phyloP scores from a whole-genome alignment of 2,113 vertebrate genomes.

The Stomatorhinus ivindoensis region DNA sequence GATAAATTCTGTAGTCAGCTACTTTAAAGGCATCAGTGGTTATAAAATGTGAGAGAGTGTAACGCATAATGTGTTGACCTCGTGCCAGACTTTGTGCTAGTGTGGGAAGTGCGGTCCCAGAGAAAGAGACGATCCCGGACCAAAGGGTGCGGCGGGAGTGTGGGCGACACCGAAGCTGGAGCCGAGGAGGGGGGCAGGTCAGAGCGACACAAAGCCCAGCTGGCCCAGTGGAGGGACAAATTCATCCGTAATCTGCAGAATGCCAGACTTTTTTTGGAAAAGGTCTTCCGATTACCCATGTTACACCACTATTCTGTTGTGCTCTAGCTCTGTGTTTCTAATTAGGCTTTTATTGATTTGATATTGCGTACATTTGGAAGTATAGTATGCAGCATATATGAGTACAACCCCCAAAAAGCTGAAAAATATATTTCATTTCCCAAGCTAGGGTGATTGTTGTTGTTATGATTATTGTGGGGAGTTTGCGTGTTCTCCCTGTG shows the following conservation, averaged over 20 bases:
- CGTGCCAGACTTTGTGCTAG: constrained; percentile 60
- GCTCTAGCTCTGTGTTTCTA: no score
- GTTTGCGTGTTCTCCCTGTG: no score
- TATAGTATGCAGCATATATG: background rate
- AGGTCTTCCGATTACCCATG: constrained; percentile 39
- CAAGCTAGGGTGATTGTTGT: background rate
- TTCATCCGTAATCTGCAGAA: constrained; percentile 55
- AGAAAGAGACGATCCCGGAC: constrained; percentile 44
- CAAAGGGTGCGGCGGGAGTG: constrained; percentile 18
- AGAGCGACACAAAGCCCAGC: constrained; percentile 45
- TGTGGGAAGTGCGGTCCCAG: constrained; percentile 61
- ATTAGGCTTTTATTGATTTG: background rate
- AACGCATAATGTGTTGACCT: background rate
- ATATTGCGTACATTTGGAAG: background rate
- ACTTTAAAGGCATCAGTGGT: background rate
- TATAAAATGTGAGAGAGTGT: background rate
- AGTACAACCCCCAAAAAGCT: background rate
- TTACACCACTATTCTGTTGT: background rate
- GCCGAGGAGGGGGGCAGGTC: constrained; percentile 47
- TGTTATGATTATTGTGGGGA: no score
- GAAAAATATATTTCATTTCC: background rate
- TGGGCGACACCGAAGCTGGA: constrained; percentile 1
- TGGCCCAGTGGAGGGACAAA: constrained; percentile 51
- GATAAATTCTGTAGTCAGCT: background rate
- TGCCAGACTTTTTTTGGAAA: constrained; percentile 58